These are phyloP conservation scores for Rhizoglyphus robini DNA, from an alignment of 1,140 invertebrate genomes.

Conservation along the genomic window DNA sequence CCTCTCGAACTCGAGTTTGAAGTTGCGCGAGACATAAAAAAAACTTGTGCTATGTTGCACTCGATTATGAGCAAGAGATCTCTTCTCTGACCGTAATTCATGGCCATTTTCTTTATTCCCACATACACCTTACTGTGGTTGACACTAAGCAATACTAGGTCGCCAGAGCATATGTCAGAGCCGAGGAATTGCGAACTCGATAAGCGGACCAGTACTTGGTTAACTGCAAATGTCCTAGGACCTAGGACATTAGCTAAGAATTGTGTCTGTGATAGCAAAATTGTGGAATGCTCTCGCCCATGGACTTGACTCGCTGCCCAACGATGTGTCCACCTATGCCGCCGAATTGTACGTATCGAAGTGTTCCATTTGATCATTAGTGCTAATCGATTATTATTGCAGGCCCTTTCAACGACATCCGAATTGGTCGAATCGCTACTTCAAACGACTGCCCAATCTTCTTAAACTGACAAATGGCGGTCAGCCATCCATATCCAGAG, in stretches of 20 bases:
- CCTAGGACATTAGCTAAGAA: too few relatives aligned
- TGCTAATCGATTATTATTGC: constrained; percentile 27
- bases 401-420: constrained; percentile 80
- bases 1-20: too few relatives aligned
- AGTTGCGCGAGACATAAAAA: too few relatives aligned
- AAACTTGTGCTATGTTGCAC: too few relatives aligned
- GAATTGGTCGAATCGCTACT: constrained; percentile 69
- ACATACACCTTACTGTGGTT: too few relatives aligned
- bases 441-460: constrained; percentile 70
- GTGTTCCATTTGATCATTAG: background rate
- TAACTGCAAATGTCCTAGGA: constrained; percentile 52
- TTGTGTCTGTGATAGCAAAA: constrained; percentile 70
- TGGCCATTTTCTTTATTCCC: too few relatives aligned
- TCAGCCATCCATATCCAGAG: too few relatives aligned
- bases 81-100: too few relatives aligned
- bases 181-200: constrained; percentile 54
- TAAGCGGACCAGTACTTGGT: constrained; percentile 39
- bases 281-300: constrained; percentile 78
- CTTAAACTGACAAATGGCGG: too few relatives aligned
- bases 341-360: constrained; percentile 75
- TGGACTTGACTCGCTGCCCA: constrained; percentile 64
- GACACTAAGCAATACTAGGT: too few relatives aligned
- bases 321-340: constrained; percentile 77
- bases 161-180: too few relatives aligned
- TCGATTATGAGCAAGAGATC: too few relatives aligned